Conservation (phyloP, 2,797 vertebrate species). For the Semaprochilodus insignis region DNA sequence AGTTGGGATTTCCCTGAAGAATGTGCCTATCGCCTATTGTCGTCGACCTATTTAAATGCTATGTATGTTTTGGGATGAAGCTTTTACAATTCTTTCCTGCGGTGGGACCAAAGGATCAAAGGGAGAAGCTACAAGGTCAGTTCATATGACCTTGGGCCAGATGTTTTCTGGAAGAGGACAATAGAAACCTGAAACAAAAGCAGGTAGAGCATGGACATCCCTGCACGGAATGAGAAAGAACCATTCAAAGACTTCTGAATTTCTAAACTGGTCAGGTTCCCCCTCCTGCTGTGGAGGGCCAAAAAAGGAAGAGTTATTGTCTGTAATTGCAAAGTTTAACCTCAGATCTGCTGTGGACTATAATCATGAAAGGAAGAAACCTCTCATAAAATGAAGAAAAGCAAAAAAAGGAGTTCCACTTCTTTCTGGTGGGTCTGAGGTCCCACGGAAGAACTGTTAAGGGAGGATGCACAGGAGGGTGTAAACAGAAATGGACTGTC, state of each 20-base stretch:
- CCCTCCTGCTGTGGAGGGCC: slow-evolving; percentile 65
- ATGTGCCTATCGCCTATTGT: slow-evolving; percentile 75
- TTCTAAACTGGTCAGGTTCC: slow-evolving; percentile 72
- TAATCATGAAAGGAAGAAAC: slow-evolving; percentile 68
- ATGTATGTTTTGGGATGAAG: slow-evolving; percentile 75
- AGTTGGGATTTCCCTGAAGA: slow-evolving; percentile 76
- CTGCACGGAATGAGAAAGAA: slow-evolving; percentile 63
- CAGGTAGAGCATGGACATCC: slow-evolving; percentile 77
- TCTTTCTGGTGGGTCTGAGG: slow-evolving; percentile 57
- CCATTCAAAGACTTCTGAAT: slow-evolving; percentile 72
- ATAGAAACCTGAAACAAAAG: slow-evolving; percentile 77
- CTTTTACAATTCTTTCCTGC: slow-evolving; percentile 81
- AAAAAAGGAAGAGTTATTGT: slow-evolving; percentile 72
- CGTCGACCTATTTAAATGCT: slow-evolving; percentile 61
- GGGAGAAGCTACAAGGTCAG: slow-evolving; percentile 74
- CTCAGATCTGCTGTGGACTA: slow-evolving; percentile 88
- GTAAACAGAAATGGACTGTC: slow-evolving; percentile 66
- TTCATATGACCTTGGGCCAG: slow-evolving; percentile 80
- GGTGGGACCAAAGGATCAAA: slow-evolving; percentile 78
- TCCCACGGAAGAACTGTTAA: slow-evolving; percentile 74
- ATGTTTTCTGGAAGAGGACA: slow-evolving; percentile 74
- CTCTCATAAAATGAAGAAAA: slow-evolving; percentile 76
- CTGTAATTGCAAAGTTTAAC: slow-evolving; percentile 71
- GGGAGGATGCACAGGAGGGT: slow-evolving; percentile 74
- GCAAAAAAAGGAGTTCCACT: slow-evolving; percentile 65